These are phyloP conservation scores for Odocoileus hemionus DNA, from an alignment of 2,113 vertebrate species.

Conservation along the genomic window DNA sequence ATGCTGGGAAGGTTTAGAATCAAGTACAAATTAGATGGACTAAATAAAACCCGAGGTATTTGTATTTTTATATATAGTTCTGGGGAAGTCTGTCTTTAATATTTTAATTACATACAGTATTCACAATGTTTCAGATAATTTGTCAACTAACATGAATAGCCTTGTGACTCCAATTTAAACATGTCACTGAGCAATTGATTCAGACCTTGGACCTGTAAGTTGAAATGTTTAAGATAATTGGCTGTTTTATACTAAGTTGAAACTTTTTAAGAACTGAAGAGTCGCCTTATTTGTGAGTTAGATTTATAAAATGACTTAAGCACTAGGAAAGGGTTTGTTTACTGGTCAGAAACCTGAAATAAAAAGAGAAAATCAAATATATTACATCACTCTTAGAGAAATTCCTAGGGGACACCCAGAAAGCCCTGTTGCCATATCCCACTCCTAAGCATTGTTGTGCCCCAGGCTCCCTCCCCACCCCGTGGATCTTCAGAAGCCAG, in stretches of 20 bases:
- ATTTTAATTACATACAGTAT: not conserved
- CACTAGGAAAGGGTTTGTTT: not conserved
- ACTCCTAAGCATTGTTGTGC: not conserved
- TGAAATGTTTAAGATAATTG: conserved; percentile 11
- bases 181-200: not conserved
- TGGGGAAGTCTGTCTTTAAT: not conserved
- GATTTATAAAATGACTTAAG: not conserved
- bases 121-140: not conserved
- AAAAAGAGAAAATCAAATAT: not conserved
- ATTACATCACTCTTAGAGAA: not conserved
- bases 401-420: not conserved
- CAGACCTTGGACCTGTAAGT: not conserved
- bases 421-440: no score
- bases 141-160: not conserved
- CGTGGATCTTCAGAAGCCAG: not conserved
- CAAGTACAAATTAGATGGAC: not conserved
- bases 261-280: conserved; percentile 26
- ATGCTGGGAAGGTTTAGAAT: not conserved
- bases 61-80: not conserved
- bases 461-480: no score
- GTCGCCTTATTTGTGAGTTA: not conserved
- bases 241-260: not conserved
- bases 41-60: not conserved
- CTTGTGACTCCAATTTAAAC: not conserved
- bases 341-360: not conserved